Evolutionary conservation across 2,888 invertebrate species (phyloP).

Genomic region (Drosophila neutralis): DNA sequence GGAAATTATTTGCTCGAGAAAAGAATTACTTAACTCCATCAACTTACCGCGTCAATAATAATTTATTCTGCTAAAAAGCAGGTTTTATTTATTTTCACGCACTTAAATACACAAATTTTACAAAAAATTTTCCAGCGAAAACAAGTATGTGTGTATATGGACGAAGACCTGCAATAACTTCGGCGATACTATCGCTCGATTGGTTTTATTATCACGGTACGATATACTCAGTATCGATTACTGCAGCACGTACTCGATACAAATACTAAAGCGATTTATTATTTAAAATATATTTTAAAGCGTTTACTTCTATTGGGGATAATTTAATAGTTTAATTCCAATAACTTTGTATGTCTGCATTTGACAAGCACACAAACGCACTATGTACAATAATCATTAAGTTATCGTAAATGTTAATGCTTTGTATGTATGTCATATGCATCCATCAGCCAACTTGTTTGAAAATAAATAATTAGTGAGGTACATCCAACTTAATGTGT

Average conservation of each 20-base stretch:
- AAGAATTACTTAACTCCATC: conserved; percentile 33
- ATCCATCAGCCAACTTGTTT: conserved; percentile 7
- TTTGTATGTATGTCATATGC: conserved; percentile 1
- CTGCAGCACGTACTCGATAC: conserved; percentile 15
- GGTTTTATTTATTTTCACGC: conserved; percentile 69
- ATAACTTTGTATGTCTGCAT: not conserved
- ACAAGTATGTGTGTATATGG: conserved; percentile 60
- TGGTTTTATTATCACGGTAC: conserved; percentile 2
- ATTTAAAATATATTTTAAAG: not conserved
- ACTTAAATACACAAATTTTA: conserved; percentile 63
- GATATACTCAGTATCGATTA: conserved; percentile 21
- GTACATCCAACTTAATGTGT: not conserved
- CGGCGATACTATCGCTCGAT: conserved; percentile 21
- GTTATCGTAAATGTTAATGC: not conserved
- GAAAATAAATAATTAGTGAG: not conserved
- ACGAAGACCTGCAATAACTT: conserved; percentile 41
- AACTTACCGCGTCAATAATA: conserved; percentile 79
- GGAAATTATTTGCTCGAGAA: not conserved
- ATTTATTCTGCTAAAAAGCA: conserved; percentile 75
- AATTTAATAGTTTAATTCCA: not conserved
- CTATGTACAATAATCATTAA: not conserved
- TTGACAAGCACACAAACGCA: not conserved
- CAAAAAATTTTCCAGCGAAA: conserved; percentile 60
- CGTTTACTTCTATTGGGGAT: not conserved
- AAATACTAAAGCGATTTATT: not conserved